phyloP scores from a whole-genome alignment of 2,113 vertebrate species.

The Apteryx owenii region DNA sequence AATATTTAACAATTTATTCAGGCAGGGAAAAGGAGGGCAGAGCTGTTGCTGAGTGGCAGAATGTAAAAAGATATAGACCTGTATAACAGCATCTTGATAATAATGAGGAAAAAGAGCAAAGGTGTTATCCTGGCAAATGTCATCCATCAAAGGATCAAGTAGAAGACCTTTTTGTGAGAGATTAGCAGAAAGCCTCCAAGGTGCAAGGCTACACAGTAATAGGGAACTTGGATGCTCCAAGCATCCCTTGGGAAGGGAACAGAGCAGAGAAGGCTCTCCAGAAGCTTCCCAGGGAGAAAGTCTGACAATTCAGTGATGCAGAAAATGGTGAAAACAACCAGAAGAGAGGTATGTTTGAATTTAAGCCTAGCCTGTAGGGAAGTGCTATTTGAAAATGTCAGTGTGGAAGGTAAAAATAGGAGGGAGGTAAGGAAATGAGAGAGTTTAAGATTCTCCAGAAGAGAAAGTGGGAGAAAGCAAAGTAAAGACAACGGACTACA shows the following conservation, averaged over 20 bases:
- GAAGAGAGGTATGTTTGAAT: conserved; percentile 10
- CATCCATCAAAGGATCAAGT: background rate
- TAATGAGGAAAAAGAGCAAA: background rate
- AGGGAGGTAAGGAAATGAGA: background rate
- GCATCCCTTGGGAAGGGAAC: background rate
- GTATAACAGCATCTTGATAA: background rate
- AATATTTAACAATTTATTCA: background rate
- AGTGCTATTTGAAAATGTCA: conserved; percentile 33
- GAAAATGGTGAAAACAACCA: conserved; percentile 21
- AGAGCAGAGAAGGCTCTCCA: background rate
- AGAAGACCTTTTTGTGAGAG: background rate
- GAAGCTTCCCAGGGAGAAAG: background rate
- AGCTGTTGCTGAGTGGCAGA: background rate
- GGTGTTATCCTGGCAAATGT: background rate
- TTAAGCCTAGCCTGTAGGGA: background rate
- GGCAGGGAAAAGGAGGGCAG: background rate
- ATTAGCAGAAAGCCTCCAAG: background rate
- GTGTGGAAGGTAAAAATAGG: conserved; percentile 2
- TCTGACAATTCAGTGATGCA: background rate
- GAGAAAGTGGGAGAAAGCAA: background rate
- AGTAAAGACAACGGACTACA: background rate
- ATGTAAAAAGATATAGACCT: background rate
- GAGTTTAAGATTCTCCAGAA: background rate
- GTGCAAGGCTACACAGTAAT: background rate
- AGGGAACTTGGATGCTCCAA: background rate